phyloP scores from a whole-genome alignment of 2,888 invertebrate genomes.

The Sarcophaga caerulescens region DNA sequence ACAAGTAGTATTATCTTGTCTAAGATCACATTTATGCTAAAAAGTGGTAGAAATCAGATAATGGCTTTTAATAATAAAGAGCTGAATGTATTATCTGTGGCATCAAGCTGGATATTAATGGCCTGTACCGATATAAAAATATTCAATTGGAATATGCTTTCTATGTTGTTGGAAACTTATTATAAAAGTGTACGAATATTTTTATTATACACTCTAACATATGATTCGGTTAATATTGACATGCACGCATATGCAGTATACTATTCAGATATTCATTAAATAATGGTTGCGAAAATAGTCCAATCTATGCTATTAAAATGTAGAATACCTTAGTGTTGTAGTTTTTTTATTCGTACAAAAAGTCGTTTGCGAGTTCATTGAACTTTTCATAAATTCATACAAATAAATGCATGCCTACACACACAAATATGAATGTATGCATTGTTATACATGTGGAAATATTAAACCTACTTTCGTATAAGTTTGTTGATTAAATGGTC shows the following conservation, averaged over 20 bases:
- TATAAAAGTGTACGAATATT: not conserved
- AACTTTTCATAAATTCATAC: not conserved
- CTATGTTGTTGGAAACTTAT: too few relatives aligned
- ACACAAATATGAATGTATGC: too few relatives aligned
- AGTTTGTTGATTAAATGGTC: slow-evolving; percentile 6
- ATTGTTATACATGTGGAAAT: not conserved
- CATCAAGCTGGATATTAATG: too few relatives aligned
- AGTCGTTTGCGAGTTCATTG: not conserved
- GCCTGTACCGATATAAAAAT: too few relatives aligned
- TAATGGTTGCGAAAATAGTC: not conserved
- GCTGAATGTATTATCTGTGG: too few relatives aligned
- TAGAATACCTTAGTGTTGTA: not conserved
- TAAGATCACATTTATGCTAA: too few relatives aligned
- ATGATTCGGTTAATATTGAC: not conserved
- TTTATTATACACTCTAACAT: not conserved
- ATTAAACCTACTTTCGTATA: too few relatives aligned
- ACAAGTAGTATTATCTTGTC: too few relatives aligned
- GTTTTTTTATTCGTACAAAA: not conserved
- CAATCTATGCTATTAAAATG: not conserved
- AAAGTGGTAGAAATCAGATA: too few relatives aligned
- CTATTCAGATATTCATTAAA: not conserved
- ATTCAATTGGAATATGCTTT: too few relatives aligned
- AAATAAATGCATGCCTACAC: not conserved
- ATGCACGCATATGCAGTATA: not conserved
- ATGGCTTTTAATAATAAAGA: too few relatives aligned